Base-by-base conservation (phyloP, 2,888 invertebrate species). In the Icerya purchasi region DNA sequence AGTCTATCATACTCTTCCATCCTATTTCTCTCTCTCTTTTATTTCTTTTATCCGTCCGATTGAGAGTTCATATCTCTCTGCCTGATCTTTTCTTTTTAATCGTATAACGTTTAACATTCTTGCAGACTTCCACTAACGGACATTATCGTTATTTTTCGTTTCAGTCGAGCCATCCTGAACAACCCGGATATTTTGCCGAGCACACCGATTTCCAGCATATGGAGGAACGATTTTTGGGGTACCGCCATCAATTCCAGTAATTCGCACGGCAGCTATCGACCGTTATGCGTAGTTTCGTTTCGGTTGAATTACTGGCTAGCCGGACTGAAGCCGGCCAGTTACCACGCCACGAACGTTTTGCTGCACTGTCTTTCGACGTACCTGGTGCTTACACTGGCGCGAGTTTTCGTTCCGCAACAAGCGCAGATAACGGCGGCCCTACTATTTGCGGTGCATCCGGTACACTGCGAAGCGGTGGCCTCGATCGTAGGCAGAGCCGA, bases 151-250 rank as follows among this genome's bases (percentile, higher is more conserved):
- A n/a, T n/a, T n/a, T n/a, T n/a, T n/a, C n/a, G 62, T 81, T 78
- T 20, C 83, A 97, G 96, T 71, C 88, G 94, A 68, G 96, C 96
- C 66, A 92, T 97, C 70, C 77, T 91, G 72, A 86, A 86, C 70
- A 97, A 97, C 74, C 86, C 86, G 64, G 96, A 97, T 74, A 81
- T 97, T 68, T 65, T 65, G 56, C 61, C 64, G 50, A 63, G 66
- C 14, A 64, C 65, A 1, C 79, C 91, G 61, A 81, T 91, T 78
- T 78, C 78, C 66, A 81, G 83, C 66, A 78, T 93, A 67, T 82
- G 93, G 70, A 80, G 80, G 72, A 85, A 96, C 75, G 96, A 97
- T 76, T 97, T 94, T 75, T 97, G 97, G 97, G 97, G 96, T 56
- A 96, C 94, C 52, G 89, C 93, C 61, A 77, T 97, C 67, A 81